These are phyloP conservation scores for Leptothorax acervorum DNA, from an alignment of 2,888 invertebrate genomes.

Conservation along the genomic window DNA sequence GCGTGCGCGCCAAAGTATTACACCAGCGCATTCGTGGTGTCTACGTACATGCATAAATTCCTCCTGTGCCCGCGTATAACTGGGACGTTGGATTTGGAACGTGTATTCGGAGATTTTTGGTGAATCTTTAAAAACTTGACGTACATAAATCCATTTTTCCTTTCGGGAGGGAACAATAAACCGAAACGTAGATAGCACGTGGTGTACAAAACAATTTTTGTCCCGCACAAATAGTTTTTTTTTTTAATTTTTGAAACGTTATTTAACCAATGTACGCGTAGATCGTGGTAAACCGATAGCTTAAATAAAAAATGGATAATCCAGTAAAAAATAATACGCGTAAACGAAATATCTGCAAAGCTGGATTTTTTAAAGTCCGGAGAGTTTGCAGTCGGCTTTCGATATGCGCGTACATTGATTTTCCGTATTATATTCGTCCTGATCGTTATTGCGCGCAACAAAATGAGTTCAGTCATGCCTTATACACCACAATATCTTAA, in stretches of 20 bases:
- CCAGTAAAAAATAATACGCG: background rate
- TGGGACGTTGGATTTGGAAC: background rate
- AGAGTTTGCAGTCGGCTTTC: conserved; percentile 5
- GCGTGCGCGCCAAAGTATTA: conserved; percentile 57
- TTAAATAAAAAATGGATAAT: conserved; percentile 42
- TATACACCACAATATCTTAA: conserved; percentile 13
- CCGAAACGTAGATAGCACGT: background rate
- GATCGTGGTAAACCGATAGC: conserved; percentile 41
- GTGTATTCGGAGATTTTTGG: background rate
- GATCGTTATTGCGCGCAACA: background rate
- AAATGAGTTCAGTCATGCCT: background rate
- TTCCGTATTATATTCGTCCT: background rate
- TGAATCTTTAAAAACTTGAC: conserved; percentile 4
- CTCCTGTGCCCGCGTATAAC: background rate
- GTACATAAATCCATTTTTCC: background rate
- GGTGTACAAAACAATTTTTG: background rate
- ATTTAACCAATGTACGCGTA: conserved; percentile 12
- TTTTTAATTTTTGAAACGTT: conserved; percentile 2
- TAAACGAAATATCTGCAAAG: conserved; percentile 32
- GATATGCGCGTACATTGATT: background rate
- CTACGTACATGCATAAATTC: conserved; percentile 48
- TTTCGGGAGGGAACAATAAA: background rate
- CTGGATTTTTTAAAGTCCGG: conserved; percentile 13
- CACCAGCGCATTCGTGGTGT: conserved; percentile 24
- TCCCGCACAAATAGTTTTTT: background rate